These are phyloP conservation scores for Caenorhabditis becei DNA, from an alignment of 2,888 invertebrate species.

Conservation along the genomic window DNA sequence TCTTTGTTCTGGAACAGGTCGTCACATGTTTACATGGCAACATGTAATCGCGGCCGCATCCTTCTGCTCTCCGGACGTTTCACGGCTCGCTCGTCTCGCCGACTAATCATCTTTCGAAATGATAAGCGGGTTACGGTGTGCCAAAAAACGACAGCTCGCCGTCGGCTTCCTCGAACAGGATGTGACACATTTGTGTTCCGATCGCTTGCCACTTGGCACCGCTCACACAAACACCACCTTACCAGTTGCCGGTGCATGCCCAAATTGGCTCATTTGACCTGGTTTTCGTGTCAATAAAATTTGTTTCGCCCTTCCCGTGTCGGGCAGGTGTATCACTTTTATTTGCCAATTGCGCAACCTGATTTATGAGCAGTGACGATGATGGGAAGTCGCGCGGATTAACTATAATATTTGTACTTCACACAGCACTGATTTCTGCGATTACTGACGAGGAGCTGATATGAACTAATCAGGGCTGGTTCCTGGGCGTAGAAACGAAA, in stretches of 20 bases:
- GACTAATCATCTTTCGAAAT: constrained; percentile 52
- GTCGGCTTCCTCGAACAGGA: constrained; percentile 20
- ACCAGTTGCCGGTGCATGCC: constrained; percentile 2
- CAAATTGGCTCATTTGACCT: constrained; percentile 40
- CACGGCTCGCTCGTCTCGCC: constrained; percentile 32
- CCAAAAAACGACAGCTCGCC: constrained; percentile 26
- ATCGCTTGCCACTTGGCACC: constrained; percentile 16
- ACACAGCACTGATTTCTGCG: constrained; percentile 54
- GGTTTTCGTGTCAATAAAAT: constrained; percentile 51
- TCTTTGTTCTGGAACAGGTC: constrained; percentile 43
- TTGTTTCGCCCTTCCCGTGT: constrained; percentile 12
- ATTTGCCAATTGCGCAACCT: constrained; percentile 59
- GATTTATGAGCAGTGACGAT: constrained; percentile 26
- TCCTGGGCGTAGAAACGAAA: not conserved
- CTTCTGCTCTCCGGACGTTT: constrained; percentile 49
- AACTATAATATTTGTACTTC: constrained; percentile 58
- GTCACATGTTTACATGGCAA: constrained; percentile 54
- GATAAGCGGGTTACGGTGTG: constrained; percentile 58
- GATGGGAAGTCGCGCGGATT: constrained; percentile 19
- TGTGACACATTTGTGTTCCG: constrained; percentile 20
- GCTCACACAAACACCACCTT: constrained; percentile 4
- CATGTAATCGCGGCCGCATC: constrained; percentile 44
- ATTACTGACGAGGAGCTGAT: too few relatives aligned
- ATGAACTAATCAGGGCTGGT: constrained; percentile 38
- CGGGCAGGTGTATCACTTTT: constrained; percentile 50